Evolutionary conservation across 2,888 invertebrate species (phyloP).

Genomic region (Leucophenga montana): DNA sequence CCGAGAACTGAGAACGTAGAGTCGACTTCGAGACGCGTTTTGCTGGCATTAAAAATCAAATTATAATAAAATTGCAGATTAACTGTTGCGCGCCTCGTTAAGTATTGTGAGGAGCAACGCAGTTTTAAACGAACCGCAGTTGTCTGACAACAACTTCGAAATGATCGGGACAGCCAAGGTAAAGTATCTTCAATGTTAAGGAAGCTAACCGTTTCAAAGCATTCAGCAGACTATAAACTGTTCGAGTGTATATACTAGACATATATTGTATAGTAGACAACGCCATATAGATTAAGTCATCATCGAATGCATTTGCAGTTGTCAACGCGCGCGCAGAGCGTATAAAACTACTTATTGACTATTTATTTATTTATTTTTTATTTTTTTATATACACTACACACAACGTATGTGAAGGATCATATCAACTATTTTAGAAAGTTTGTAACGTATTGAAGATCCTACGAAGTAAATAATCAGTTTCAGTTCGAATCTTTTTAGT

Average conservation of each 20-base stretch:
- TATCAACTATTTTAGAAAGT: too few species aligned
- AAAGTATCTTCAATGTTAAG: neutral
- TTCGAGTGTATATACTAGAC: neutral
- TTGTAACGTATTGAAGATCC: too few species aligned
- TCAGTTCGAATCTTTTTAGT: too few species aligned
- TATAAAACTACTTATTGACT: slow-evolving; percentile 16
- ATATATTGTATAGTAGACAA: neutral
- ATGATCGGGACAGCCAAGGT: neutral
- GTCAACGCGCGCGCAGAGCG: slow-evolving; percentile 48
- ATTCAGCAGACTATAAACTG: neutral
- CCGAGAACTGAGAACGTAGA: slow-evolving; percentile 42
- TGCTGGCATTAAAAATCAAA: slow-evolving; percentile 68
- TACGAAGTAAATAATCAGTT: too few species aligned
- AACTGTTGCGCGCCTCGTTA: slow-evolving; percentile 52
- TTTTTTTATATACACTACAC: neutral
- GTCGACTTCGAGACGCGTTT: slow-evolving; percentile 56
- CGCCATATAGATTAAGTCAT: slow-evolving; percentile 63
- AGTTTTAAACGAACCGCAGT: slow-evolving; percentile 56
- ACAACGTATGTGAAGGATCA: neutral
- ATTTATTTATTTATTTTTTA: neutral
- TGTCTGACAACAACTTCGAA: slow-evolving; percentile 42
- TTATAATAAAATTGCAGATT: slow-evolving; percentile 68
- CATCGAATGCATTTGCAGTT: slow-evolving; percentile 67
- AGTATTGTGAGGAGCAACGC: slow-evolving; percentile 7
- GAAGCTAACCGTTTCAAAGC: neutral